Conservation (phyloP, 2,113 vertebrate species). For the Danionella cerebrum region DNA sequence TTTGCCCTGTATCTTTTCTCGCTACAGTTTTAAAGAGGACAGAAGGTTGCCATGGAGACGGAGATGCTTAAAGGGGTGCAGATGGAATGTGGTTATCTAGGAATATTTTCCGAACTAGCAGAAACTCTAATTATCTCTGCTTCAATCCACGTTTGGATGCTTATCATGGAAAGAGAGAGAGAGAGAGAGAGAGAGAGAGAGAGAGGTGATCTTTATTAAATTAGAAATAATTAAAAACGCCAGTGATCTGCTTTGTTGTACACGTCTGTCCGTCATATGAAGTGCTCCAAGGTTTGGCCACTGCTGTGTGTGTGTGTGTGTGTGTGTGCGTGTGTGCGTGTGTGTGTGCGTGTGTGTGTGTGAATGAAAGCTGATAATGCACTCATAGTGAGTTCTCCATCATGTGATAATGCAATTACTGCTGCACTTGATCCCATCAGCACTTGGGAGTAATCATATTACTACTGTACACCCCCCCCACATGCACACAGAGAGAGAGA, state of each 20-base stretch:
- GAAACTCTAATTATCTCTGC: conserved; percentile 3
- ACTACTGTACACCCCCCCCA: too few relatives aligned
- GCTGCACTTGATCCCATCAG: conserved; percentile 55
- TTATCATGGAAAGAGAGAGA: neutral
- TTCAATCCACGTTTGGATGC: too few relatives aligned
- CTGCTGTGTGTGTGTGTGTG: conserved; percentile 45
- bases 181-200: neutral
- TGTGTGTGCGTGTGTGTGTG: conserved; percentile 50
- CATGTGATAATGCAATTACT: conserved; percentile 63
- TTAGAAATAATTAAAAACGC: neutral
- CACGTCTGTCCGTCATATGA: neutral
- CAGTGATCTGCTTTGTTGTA: neutral
- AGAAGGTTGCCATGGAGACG: conserved; percentile 46
- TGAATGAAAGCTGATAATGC: conserved; percentile 62
- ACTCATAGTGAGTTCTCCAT: conserved; percentile 56
- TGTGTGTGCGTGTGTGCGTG: conserved; percentile 58
- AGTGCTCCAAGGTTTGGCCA: neutral
- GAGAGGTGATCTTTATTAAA: neutral
- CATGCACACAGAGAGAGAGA: neutral
- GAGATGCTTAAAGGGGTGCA: conserved; percentile 50
- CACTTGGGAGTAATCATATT: conserved; percentile 59
- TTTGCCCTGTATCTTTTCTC: conserved; percentile 21
- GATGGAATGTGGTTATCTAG: conserved; percentile 47
- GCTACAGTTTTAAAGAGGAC: conserved; percentile 9
- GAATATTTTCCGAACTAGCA: conserved; percentile 4